These are phyloP conservation scores for Limanda limanda DNA, from an alignment of 2,113 vertebrate genomes.

Conservation along the genomic window DNA sequence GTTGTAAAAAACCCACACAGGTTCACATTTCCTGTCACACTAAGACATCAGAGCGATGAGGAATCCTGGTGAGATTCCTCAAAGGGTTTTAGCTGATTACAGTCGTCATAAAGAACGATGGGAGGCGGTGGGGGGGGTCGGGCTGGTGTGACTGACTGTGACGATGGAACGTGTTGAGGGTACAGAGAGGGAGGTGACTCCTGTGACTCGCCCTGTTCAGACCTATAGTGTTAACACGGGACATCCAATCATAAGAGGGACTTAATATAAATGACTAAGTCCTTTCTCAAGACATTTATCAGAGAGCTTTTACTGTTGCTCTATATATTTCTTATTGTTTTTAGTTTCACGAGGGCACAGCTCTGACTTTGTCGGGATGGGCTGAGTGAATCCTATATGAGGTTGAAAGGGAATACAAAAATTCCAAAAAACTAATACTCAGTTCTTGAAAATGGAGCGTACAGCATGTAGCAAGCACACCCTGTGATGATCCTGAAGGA, in stretches of 20 bases:
- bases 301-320: not conserved
- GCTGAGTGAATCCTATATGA: not conserved
- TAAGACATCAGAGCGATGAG: slow-evolving; percentile 46
- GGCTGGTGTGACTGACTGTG: not conserved
- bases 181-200: not conserved
- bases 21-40: slow-evolving; percentile 26
- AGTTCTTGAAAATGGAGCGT: no score
- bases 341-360: no score
- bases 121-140: slow-evolving; percentile 13
- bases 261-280: not conserved
- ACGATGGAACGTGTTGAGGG: slow-evolving; percentile 5
- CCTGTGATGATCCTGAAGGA: slow-evolving; percentile 21
- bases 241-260: not conserved
- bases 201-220: not conserved
- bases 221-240: not conserved
- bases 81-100: slow-evolving; percentile 53
- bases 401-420: no score
- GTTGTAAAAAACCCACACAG: no score
- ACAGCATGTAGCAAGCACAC: not conserved
- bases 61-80: slow-evolving; percentile 38
- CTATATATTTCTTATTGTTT: not conserved
- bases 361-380: not conserved
- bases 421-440: no score
- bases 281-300: not conserved
- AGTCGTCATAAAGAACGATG: slow-evolving; percentile 26